Conservation (phyloP, 2,888 invertebrate species). For the Pinctada fucata region DNA sequence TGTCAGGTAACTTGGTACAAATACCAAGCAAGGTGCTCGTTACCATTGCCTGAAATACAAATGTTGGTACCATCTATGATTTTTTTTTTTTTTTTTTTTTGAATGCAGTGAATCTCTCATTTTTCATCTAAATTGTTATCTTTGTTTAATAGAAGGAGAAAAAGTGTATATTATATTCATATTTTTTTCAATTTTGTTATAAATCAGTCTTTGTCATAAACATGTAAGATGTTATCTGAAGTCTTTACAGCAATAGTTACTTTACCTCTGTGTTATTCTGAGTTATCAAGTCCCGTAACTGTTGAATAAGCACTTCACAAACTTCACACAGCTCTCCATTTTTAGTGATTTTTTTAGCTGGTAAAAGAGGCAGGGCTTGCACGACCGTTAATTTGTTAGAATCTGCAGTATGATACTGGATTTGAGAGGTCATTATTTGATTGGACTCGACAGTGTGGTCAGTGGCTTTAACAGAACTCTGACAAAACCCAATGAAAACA, state of each 20-base stretch:
- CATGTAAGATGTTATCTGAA: no score
- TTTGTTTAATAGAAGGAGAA: no score
- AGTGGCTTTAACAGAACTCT: slow-evolving; percentile 1
- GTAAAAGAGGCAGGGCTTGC: no score
- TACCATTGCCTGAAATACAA: slow-evolving; percentile 32
- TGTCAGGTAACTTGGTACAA: slow-evolving; percentile 38
- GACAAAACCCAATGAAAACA: slow-evolving; percentile 46
- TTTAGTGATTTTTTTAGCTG: no score
- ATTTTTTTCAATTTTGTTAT: no score
- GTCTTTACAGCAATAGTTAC: no score
- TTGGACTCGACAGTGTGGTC: neutral
- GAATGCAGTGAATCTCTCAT: no score
- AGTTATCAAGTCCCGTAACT: slow-evolving; percentile 41
- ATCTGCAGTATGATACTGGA: slow-evolving; percentile 2
- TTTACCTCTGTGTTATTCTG: slow-evolving; percentile 41
- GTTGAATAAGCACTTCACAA: slow-evolving; percentile 43
- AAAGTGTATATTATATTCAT: no score
- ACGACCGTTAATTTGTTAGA: neutral
- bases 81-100: no score
- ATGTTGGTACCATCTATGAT: no score
- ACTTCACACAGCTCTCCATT: slow-evolving; percentile 23
- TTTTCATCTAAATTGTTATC: no score
- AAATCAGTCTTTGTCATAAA: no score
- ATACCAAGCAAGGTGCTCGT: slow-evolving; percentile 40
- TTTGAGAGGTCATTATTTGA: neutral